Percentiles rank a stretch among this genome's conserved stretches.
Evolutionary conservation across 2,888 invertebrate genomes (phyloP).

Genomic region (Tiliacea aurago): DNA sequence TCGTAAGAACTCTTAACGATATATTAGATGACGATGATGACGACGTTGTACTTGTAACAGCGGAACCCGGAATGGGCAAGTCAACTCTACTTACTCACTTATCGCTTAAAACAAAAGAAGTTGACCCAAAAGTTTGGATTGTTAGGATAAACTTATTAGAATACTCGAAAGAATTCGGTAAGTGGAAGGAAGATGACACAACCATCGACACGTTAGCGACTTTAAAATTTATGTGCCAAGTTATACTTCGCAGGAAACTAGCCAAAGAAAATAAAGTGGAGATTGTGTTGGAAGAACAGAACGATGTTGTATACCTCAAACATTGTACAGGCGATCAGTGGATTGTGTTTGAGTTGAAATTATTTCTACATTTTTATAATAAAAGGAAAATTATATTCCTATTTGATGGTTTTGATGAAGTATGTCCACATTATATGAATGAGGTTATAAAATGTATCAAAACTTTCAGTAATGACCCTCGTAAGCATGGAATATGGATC

Average conservation of each 20-base stretch:
- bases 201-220: slow-evolving; percentile 18
- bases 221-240: slow-evolving; percentile 27
- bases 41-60: slow-evolving; percentile 48
- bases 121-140: slow-evolving; percentile 49
- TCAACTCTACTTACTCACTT: slow-evolving; percentile 53
- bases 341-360: slow-evolving; percentile 31
- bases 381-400: slow-evolving; percentile 41
- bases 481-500: slow-evolving; percentile 49
- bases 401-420: slow-evolving; percentile 65
- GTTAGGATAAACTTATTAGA: slow-evolving; percentile 49
- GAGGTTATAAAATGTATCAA: slow-evolving; percentile 35
- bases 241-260: slow-evolving; percentile 7
- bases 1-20: background rate
- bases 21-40: slow-evolving; percentile 13
- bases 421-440: slow-evolving; percentile 55
- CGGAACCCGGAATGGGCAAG: slow-evolving; percentile 63
- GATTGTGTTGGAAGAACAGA: slow-evolving; percentile 8
- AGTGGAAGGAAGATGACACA: slow-evolving; percentile 27
- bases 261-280: background rate
- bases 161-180: slow-evolving; percentile 28
- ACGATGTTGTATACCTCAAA: slow-evolving; percentile 22
- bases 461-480: slow-evolving; percentile 10
- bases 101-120: slow-evolving; percentile 47
- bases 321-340: slow-evolving; percentile 14
- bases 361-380: slow-evolving; percentile 52